Percentiles rank a stretch among this genome's conserved stretches.
These are phyloP conservation scores for Smutsia gigantea DNA, from an alignment of 2,797 vertebrate species.

Conservation along the genomic window DNA sequence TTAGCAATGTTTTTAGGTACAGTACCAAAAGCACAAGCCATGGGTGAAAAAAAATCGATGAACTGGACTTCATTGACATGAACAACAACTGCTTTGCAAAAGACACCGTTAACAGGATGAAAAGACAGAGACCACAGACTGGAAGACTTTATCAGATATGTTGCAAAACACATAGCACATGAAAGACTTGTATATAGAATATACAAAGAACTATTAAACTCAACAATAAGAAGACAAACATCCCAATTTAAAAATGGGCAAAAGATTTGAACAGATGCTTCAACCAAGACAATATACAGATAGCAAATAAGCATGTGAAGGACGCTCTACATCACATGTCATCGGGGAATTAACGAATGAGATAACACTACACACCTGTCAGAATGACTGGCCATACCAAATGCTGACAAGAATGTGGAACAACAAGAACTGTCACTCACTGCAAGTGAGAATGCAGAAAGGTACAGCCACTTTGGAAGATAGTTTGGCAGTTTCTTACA, in stretches of 20 bases:
- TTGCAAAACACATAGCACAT: background rate
- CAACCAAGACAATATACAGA: background rate
- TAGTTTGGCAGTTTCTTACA: background rate
- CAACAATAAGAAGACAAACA: background rate
- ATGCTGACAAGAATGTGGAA: background rate
- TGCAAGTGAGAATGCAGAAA: background rate
- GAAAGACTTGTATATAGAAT: background rate
- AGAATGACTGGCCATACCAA: background rate
- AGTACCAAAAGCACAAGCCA: background rate
- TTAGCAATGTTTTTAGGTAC: background rate
- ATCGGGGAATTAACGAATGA: background rate
- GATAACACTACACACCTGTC: no score
- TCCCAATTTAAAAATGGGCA: background rate
- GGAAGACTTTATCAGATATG: background rate
- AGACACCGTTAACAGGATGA: background rate
- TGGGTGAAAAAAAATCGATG: background rate
- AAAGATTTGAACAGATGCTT: background rate
- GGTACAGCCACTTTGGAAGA: background rate
- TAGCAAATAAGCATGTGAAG: background rate
- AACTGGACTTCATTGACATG: background rate
- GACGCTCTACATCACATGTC: background rate
- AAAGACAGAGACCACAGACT: background rate
- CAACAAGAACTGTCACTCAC: background rate
- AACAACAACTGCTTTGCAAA: background rate
- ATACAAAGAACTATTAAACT: background rate